Conservation (phyloP, 1,140 invertebrate genomes). For the Patella vulgata region DNA sequence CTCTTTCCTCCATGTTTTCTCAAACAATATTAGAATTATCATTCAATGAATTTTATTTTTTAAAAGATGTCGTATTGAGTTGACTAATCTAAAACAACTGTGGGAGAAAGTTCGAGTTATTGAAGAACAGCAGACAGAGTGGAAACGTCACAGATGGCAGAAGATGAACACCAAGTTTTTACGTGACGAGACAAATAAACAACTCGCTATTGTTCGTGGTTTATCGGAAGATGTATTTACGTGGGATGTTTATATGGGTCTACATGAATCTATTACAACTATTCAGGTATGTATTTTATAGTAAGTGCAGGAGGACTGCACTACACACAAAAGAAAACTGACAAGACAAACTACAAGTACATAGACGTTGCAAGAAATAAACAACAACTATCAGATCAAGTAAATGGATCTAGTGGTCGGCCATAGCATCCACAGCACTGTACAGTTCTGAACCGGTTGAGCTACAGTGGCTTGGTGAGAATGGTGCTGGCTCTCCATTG, state of each 20-base stretch:
- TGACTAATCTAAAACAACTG: conserved; percentile 63
- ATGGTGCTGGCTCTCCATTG: too few relatives aligned
- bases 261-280: conserved; percentile 61
- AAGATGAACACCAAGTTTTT: conserved; percentile 64
- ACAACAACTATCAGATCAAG: too few relatives aligned
- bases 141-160: conserved; percentile 66
- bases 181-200: conserved; percentile 61
- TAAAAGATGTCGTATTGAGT: conserved; percentile 59
- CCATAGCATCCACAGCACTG: too few relatives aligned
- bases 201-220: conserved; percentile 58
- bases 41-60: conserved; percentile 11
- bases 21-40: too few relatives aligned
- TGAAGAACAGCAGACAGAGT: conserved; percentile 62
- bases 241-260: conserved; percentile 64
- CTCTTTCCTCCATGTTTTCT: too few relatives aligned
- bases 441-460: too few relatives aligned
- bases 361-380: too few relatives aligned
- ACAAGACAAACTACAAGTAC: too few relatives aligned
- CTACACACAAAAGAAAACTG: too few relatives aligned
- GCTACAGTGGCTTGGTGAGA: too few relatives aligned
- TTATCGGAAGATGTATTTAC: conserved; percentile 59
- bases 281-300: conserved; percentile 56
- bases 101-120: conserved; percentile 65
- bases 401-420: too few relatives aligned
- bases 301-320: too few relatives aligned